phyloP scores from a whole-genome alignment of 2,797 vertebrate genomes.

The Ibycter americanus region DNA sequence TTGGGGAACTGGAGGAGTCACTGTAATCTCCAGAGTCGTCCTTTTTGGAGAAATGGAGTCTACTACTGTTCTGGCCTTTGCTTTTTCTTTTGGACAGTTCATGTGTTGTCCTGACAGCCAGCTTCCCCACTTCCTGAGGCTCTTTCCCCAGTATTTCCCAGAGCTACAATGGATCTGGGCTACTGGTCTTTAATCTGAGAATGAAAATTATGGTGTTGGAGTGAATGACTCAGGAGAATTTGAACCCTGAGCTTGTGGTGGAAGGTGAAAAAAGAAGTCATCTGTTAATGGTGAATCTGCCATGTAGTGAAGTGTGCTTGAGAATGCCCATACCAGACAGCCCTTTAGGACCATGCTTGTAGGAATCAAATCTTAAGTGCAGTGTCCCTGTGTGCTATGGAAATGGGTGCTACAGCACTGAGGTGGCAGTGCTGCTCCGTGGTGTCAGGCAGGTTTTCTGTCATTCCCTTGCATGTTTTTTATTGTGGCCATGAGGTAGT shows the following conservation, averaged over 20 bases:
- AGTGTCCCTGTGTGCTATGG: rapidly evolving
- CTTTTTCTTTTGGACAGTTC: background rate
- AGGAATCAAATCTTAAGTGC: too few relatives aligned
- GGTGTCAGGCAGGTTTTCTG: background rate
- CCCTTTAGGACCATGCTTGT: rapidly evolving
- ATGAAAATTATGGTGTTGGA: background rate
- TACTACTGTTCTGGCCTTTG: background rate
- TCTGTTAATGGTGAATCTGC: background rate
- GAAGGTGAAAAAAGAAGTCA: background rate
- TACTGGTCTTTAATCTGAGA: background rate
- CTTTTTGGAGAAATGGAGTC: background rate
- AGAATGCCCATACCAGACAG: rapidly evolving
- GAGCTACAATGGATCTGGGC: background rate
- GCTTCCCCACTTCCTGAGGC: background rate
- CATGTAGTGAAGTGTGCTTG: background rate
- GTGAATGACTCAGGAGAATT: background rate
- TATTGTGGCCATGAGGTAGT: background rate
- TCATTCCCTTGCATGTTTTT: background rate
- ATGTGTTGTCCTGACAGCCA: background rate
- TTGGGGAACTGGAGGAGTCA: background rate
- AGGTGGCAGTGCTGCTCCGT: background rate
- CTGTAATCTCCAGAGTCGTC: background rate
- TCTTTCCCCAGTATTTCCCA: background rate
- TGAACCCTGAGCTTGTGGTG: background rate
- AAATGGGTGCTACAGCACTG: rapidly evolving